phyloP scores from a whole-genome alignment of 1,140 invertebrate genomes.

The Agraylea sexmaculata region DNA sequence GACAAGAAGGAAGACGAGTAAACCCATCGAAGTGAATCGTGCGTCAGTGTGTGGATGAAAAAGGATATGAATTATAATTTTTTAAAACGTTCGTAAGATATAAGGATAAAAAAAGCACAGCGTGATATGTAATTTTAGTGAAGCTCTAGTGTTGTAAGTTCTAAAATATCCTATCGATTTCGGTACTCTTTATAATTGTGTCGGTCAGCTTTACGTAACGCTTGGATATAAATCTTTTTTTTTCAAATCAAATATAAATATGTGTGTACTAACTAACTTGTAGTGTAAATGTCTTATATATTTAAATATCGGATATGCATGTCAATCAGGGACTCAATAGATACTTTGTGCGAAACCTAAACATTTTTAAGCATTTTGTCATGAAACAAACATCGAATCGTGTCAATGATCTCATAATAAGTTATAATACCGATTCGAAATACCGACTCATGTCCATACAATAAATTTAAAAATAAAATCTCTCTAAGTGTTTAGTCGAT shows the following conservation, averaged over 20 bases:
- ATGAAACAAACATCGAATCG: too few species aligned
- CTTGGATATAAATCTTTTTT: conserved; percentile 10
- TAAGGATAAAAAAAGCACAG: conserved; percentile 16
- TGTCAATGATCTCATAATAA: too few species aligned
- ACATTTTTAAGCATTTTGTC: too few species aligned
- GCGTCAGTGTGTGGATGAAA: conserved; percentile 3
- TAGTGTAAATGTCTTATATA: too few species aligned
- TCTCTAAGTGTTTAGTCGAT: too few species aligned
- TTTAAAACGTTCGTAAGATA: conserved; percentile 8
- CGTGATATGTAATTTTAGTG: conserved; percentile 19
- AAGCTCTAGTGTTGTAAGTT: conserved; percentile 7
- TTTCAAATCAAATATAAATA: conserved; percentile 18
- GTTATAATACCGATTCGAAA: too few species aligned
- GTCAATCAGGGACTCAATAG: too few species aligned
- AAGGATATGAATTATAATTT: conserved; percentile 13
- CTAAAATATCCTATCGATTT: not conserved
- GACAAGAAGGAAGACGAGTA: conserved; percentile 6
- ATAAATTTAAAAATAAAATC: too few species aligned
- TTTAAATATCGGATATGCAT: too few species aligned
- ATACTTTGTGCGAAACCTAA: too few species aligned
- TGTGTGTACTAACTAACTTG: conserved; percentile 19
- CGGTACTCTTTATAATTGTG: conserved; percentile 1
- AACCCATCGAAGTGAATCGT: conserved; percentile 15
- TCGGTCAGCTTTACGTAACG: not conserved
- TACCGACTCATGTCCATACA: too few species aligned